A percentile compares a stretch with the other conserved stretches of the same genome.
Conservation (phyloP, 2,113 vertebrate genomes). For the crab-eating macaque (Macaca fascicularis) region DNA sequence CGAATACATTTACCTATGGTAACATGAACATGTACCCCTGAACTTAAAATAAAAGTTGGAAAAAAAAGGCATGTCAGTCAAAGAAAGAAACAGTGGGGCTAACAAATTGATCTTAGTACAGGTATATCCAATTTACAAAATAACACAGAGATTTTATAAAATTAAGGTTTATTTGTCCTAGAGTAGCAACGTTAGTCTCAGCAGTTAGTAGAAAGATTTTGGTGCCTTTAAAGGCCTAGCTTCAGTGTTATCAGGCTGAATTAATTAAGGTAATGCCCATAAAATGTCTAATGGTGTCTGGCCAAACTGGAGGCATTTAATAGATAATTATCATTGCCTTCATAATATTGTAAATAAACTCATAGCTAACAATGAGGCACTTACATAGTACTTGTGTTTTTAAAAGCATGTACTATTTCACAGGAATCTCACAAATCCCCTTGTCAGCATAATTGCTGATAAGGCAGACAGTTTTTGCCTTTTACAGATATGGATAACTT, state of each 20-base stretch:
- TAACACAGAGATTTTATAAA: not conserved
- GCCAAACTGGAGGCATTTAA: not conserved
- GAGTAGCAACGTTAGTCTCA: not conserved
- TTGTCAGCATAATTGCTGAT: not conserved
- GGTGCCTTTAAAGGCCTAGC: not conserved
- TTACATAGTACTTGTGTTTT: not conserved
- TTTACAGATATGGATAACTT: not conserved
- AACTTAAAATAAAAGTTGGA: too few relatives aligned
- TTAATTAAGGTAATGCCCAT: not conserved
- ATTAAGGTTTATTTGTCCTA: not conserved
- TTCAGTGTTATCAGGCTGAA: not conserved
- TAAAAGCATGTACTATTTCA: not conserved
- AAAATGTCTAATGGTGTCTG: not conserved
- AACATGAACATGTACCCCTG: too few relatives aligned
- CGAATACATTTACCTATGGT: too few relatives aligned
- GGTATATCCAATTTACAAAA: not conserved
- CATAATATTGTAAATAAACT: not conserved
- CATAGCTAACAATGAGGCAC: not conserved
- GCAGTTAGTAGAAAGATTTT: not conserved
- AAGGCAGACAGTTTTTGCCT: not conserved
- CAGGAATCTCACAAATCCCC: not conserved
- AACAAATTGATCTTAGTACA: not conserved
- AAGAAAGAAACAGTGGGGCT: not conserved
- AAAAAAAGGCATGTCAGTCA: too few relatives aligned
- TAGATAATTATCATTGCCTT: not conserved